phyloP scores from a whole-genome alignment of 2,797 vertebrate species.

The Galagoides demidoff region DNA sequence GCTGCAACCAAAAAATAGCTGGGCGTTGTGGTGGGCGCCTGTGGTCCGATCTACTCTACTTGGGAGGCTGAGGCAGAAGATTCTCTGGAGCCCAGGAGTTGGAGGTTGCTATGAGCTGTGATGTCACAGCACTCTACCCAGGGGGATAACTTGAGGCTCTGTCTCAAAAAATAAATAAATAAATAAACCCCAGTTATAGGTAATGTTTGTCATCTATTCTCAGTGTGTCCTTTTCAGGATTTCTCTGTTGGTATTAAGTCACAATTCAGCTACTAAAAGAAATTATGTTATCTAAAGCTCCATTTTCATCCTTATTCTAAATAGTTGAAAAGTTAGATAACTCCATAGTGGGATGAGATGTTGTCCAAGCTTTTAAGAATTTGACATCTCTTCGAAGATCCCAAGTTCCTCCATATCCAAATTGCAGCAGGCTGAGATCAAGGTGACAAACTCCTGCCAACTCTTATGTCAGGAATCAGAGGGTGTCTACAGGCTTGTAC shows the following conservation, averaged over 20 bases:
- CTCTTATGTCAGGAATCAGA: background rate
- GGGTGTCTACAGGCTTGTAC: background rate
- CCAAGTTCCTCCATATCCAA: background rate
- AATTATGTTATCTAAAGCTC: background rate
- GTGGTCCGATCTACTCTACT: too few relatives aligned
- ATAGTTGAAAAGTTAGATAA: conserved; percentile 20
- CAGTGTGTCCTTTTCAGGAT: background rate
- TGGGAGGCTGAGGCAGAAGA: too few relatives aligned
- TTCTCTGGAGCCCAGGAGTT: too few relatives aligned
- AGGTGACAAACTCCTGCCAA: background rate
- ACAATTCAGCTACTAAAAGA: background rate
- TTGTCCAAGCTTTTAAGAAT: background rate
- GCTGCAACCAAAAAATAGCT: too few relatives aligned
- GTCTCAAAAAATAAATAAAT: too few relatives aligned
- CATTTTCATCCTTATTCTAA: background rate
- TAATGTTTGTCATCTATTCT: background rate
- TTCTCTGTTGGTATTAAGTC: background rate
- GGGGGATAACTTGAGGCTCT: too few relatives aligned
- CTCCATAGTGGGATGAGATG: background rate
- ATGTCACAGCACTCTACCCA: too few relatives aligned
- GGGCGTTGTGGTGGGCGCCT: too few relatives aligned
- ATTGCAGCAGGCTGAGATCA: background rate
- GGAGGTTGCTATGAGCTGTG: too few relatives aligned
- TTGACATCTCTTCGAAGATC: background rate
- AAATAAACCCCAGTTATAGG: background rate